Percentiles rank a stretch among this genome's conserved stretches.
Evolutionary conservation across 2,797 vertebrate species (phyloP).

Genomic region (Masticophis lateralis): DNA sequence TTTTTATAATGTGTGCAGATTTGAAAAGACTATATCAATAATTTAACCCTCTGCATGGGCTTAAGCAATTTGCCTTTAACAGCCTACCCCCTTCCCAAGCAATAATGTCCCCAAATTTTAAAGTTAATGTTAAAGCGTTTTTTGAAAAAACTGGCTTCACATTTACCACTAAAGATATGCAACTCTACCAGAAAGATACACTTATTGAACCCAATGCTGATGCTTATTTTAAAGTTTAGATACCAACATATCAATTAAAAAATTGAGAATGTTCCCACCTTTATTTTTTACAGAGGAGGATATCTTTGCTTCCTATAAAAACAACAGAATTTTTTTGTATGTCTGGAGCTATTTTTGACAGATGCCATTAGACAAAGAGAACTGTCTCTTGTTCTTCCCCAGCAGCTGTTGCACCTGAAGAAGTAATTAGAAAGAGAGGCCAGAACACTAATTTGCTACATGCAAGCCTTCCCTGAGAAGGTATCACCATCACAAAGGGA

Average conservation of each 20-base stretch:
- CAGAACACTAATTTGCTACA: constrained; percentile 64
- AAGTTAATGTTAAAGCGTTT: background rate
- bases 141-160: background rate
- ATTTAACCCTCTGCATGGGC: background rate
- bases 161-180: background rate
- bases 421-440: constrained; percentile 66
- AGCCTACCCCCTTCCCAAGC: background rate
- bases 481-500: constrained; percentile 65
- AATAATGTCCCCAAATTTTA: background rate
- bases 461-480: constrained; percentile 62
- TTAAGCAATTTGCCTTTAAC: background rate
- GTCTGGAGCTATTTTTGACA: background rate
- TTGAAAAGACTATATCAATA: background rate
- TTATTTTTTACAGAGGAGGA: background rate
- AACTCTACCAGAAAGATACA: background rate
- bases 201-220: background rate
- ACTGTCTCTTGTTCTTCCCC: constrained; percentile 34
- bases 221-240: background rate
- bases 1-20: background rate
- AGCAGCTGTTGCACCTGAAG: constrained; percentile 66
- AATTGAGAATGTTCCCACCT: background rate
- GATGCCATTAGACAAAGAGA: constrained; percentile 21
- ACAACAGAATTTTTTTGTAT: constrained; percentile 17
- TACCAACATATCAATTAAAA: background rate
- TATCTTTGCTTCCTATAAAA: constrained; percentile 19